phyloP scores from a whole-genome alignment of 2,113 vertebrate species.

The Danio rerio region DNA sequence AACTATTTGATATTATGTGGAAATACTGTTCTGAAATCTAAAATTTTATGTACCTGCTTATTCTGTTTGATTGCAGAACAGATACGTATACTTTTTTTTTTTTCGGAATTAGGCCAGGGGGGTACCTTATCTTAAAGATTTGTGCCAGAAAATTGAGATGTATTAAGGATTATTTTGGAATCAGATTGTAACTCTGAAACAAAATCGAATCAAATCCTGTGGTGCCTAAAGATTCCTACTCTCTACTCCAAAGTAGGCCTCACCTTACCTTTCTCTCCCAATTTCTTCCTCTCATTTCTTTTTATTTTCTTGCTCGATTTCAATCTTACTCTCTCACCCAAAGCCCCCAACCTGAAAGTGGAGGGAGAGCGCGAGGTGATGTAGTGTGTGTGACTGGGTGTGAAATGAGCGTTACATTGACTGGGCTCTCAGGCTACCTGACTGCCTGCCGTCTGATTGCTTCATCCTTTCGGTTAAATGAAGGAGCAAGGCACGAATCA shows the following conservation, averaged over 20 bases:
- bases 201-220: neutral
- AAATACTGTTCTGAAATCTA: neutral
- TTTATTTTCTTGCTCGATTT: conserved; percentile 17
- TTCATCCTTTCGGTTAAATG: conserved; percentile 40
- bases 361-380: conserved; percentile 13
- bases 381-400: conserved; percentile 39
- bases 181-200: neutral
- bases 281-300: conserved; percentile 15
- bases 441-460: conserved; percentile 19
- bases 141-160: neutral
- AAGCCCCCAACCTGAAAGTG: conserved; percentile 7
- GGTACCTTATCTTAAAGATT: neutral
- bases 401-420: conserved; percentile 35
- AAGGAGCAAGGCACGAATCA: neutral
- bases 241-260: neutral
- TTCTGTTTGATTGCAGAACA: neutral
- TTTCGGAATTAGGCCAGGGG: neutral
- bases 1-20: neutral
- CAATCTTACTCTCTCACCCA: conserved; percentile 5
- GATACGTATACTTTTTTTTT: neutral
- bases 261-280: conserved; percentile 12
- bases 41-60: neutral
- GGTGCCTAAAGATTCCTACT: neutral
- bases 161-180: neutral
- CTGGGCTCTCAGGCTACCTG: conserved; percentile 41